phyloP scores from a whole-genome alignment of 2,888 invertebrate genomes.

The Allygus modestus region DNA sequence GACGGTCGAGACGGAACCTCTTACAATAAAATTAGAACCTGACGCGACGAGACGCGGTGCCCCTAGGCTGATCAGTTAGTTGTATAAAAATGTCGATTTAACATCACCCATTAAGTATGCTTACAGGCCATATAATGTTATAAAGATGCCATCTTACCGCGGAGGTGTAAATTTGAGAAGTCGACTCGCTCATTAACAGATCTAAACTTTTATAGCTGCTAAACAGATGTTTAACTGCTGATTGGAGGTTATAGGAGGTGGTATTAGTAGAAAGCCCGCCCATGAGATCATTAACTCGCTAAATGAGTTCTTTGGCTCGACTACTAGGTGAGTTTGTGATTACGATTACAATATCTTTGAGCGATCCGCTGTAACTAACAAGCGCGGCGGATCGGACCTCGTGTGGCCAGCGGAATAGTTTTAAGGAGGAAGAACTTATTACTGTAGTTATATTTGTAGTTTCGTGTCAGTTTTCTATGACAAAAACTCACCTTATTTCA shows the following conservation, averaged over 20 bases:
- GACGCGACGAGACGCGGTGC: too few relatives aligned
- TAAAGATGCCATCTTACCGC: slow-evolving; percentile 7
- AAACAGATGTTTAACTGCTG: slow-evolving; percentile 29
- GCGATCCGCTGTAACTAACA: neutral
- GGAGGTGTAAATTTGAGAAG: slow-evolving; percentile 40
- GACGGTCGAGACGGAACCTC: too few relatives aligned
- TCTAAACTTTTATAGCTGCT: slow-evolving; percentile 37
- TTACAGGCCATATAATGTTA: slow-evolving; percentile 28
- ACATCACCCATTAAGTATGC: slow-evolving; percentile 8
- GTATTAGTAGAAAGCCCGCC: neutral
- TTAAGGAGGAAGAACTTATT: too few relatives aligned
- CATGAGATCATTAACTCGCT: neutral
- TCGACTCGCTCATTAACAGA: slow-evolving; percentile 24
- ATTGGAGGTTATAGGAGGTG: slow-evolving; percentile 12
- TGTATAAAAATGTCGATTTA: slow-evolving; percentile 25
- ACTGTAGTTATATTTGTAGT: too few relatives aligned
- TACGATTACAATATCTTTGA: neutral
- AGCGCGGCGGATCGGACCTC: neutral
- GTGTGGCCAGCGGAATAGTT: too few relatives aligned
- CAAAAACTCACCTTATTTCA: too few relatives aligned
- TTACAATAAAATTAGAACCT: too few relatives aligned
- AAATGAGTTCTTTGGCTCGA: slow-evolving; percentile 6
- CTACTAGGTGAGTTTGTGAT: neutral
- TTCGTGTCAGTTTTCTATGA: too few relatives aligned
- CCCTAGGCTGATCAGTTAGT: neutral